Base-by-base conservation (phyloP, 2,113 vertebrate genomes). In the Elephantulus edwardii region DNA sequence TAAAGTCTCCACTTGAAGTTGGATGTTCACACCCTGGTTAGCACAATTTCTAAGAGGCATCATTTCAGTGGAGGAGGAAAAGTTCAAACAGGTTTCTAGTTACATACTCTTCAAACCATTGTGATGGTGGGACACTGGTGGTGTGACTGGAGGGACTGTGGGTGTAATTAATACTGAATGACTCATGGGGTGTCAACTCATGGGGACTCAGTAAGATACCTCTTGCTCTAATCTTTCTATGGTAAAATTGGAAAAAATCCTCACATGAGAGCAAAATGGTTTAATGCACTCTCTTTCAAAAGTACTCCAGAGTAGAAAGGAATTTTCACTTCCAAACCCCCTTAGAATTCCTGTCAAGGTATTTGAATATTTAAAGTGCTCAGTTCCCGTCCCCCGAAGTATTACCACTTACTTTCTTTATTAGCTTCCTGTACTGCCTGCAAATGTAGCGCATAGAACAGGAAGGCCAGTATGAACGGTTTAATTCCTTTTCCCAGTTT, bases 181-280 rank as follows among this genome's bases (percentile, higher is more conserved):
- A 91, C 44, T 94, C 92, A 92, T 1, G 5, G 19, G 22, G 40
- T 22, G 17, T 52, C 12, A 71, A 54, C 26, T 66, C 16, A 8
- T 8, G 64, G n/a, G 35, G 35, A 68, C 83, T 62, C 28, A 42
- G 10, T 50, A 62, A 66, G 24, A 86, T 8, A 48, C n/a, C 10
- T 6, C 40, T 86, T 40, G 42, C 68, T 94, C 3, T 86, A 52
- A 66, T 48, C 93, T 71, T 89, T 48, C 60, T 66, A 62, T 20
- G 26, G 78, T 58, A 35, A 0, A 22, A n/a, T 74, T 84, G 78
- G 90, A 92, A 94, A 92, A n/a, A 28, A 76, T 90, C 91, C 84
- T 17, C 0, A 5, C 13, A 62, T 24, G 68, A 82, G 81, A 33
- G 54, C 89, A 71, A 91, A 76, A 62, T n/a, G 38, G 11, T 28